Evolutionary conservation across 2,113 vertebrate species (phyloP), one percentile per base, ranked within the genome.

Genomic region (Rhineura floridana): DNA sequence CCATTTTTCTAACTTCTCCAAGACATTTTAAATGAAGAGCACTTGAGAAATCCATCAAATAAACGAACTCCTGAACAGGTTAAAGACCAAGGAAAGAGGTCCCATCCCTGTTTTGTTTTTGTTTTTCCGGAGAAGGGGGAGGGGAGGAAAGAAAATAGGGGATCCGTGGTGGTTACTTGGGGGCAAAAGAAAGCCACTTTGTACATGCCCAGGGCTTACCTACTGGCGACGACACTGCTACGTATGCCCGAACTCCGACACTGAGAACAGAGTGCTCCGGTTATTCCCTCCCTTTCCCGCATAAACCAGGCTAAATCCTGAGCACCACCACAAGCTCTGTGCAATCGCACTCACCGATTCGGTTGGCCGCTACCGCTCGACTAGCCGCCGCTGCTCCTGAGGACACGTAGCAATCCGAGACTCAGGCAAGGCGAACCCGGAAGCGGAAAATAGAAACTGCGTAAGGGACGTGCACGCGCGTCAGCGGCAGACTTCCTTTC

Each of bases 351-450:
- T 85, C 72, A 85, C 84, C 59, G 21, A 46, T 4, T 44, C 0
- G 19, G 0, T 8, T 0, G 3, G 3, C 6, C 12, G 10, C 3
- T 6, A 17, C 13, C 8, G 4, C 11, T 4, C 23, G 1, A 4
- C 33, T 6, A 44, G 11, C 48, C 36, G 48, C 11, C 36, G 25
- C 15, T 7, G 23, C 23, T 36, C 30, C 36, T 42, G 62, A 75
- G 33, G 84, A 86, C 84, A 86, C 84, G 84, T 86, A 65, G 84
- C 73, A 33, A 46, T 30, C 6, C 33, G 9, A 13, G 30, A 4
- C 6, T 50, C 30, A 10, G 19, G 13, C 15, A 21, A 12, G 28
- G 77, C n/a, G n/a, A 6, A 52, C 3, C 30, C 70, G 83, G 52
- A 76, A 76, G 3, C 36, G 84, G 72, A 85, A 77, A 1, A 8